Conservation (phyloP, 1,140 invertebrate genomes). For the Drosophila mauritiana region DNA sequence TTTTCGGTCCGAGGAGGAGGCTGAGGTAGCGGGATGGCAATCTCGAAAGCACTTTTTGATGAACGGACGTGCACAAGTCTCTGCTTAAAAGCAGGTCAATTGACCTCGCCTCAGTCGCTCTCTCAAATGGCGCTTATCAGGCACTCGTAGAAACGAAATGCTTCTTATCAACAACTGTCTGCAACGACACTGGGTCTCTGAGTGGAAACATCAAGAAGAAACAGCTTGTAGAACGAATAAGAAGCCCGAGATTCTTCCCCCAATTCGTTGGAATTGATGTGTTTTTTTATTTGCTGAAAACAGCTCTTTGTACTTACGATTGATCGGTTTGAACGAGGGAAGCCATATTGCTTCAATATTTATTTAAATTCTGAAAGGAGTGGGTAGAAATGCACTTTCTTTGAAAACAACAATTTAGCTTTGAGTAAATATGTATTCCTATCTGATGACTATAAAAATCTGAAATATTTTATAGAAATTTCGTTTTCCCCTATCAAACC, state of each 20-base stretch:
- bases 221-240: slow-evolving; percentile 10
- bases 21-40: slow-evolving; percentile 2
- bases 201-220: slow-evolving; percentile 34
- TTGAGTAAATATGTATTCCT: no score
- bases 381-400: neutral
- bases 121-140: slow-evolving; percentile 59
- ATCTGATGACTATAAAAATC: neutral
- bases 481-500: neutral
- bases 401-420: neutral
- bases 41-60: slow-evolving; percentile 43
- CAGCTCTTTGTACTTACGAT: slow-evolving; percentile 4
- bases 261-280: slow-evolving; percentile 13
- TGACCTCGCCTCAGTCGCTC: slow-evolving; percentile 51
- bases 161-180: slow-evolving; percentile 53
- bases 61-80: slow-evolving; percentile 38
- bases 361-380: neutral
- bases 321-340: slow-evolving; percentile 2
- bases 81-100: slow-evolving; percentile 61
- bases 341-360: slow-evolving; percentile 7
- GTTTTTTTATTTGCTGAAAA: slow-evolving; percentile 10
- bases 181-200: slow-evolving; percentile 25
- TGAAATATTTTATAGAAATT: neutral
- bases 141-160: slow-evolving; percentile 48
- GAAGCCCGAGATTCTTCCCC: slow-evolving; percentile 18
- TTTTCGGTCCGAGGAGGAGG: slow-evolving; percentile 2